Evolutionary conservation across 2,888 invertebrate genomes (phyloP).

Genomic region (Sarcophaga caerulescens): DNA sequence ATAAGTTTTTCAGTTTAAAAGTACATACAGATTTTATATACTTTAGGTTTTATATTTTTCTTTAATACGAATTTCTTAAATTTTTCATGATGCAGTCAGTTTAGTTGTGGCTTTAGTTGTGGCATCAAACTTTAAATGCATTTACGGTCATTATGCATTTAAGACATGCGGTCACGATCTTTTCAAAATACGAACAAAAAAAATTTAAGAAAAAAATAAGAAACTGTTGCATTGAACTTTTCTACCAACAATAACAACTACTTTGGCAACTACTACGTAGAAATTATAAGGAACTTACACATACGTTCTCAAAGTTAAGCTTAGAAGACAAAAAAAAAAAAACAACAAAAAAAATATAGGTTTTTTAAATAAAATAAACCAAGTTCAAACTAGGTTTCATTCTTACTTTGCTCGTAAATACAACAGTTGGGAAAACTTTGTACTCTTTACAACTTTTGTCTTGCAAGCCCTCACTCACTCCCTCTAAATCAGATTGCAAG

Average conservation of each 20-base stretch:
- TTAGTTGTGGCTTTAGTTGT: constrained; percentile 60
- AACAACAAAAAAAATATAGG: neutral
- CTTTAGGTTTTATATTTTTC: constrained; percentile 9
- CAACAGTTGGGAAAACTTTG: constrained; percentile 61
- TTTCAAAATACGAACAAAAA: constrained; percentile 68
- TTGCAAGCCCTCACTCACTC: constrained; percentile 17
- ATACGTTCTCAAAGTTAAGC: constrained; percentile 30
- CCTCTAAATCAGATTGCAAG: constrained; percentile 40
- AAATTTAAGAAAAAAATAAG: constrained; percentile 7
- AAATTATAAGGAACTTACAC: constrained; percentile 49
- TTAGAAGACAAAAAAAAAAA: constrained; percentile 15
- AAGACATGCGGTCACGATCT: constrained; percentile 81
- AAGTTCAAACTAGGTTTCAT: constrained; percentile 56
- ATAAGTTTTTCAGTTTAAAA: constrained; percentile 48
- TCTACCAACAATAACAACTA: constrained; percentile 40
- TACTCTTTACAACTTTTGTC: constrained; percentile 22
- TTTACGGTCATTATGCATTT: constrained; percentile 81
- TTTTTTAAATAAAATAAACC: constrained; percentile 44
- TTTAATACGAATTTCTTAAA: constrained; percentile 17
- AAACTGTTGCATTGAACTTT: constrained; percentile 64
- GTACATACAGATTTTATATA: constrained; percentile 56
- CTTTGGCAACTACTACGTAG: constrained; percentile 19
- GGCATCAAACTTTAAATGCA: constrained; percentile 69
- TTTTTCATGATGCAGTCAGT: constrained; percentile 48
- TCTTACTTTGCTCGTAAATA: constrained; percentile 12